Percentiles rank a stretch among this genome's conserved stretches.
phyloP scores from a whole-genome alignment of 2,113 vertebrate genomes.

The Bombycilla garrulus region DNA sequence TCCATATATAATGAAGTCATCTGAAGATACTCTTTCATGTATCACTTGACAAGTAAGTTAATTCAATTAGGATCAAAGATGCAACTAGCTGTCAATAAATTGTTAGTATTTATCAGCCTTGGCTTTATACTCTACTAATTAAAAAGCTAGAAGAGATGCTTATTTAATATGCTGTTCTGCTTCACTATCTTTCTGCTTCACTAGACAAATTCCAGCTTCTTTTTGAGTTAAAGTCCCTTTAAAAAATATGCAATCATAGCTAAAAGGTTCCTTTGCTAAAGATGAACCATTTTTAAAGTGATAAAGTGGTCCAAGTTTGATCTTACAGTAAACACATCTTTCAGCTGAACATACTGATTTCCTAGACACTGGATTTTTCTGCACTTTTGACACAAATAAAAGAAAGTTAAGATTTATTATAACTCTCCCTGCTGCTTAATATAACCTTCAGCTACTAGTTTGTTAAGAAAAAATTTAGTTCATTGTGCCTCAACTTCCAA shows the following conservation, averaged over 20 bases:
- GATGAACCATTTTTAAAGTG: background rate
- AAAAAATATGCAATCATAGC: background rate
- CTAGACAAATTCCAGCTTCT: background rate
- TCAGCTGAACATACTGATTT: background rate
- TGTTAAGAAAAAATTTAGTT: background rate
- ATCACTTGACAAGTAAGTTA: background rate
- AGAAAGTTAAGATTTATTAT: background rate
- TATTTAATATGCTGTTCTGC: background rate
- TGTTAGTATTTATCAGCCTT: background rate
- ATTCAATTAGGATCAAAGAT: conserved; percentile 4
- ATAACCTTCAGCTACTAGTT: background rate
- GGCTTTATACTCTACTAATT: background rate
- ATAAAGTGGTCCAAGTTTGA: background rate
- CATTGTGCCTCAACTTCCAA: background rate
- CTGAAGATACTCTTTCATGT: background rate
- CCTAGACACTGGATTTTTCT: background rate
- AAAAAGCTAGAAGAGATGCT: background rate
- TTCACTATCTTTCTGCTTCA: background rate
- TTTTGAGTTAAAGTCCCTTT: background rate
- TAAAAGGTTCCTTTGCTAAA: background rate
- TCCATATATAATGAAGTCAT: background rate
- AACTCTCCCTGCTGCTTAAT: background rate
- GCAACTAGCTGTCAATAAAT: background rate
- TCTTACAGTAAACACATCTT: background rate
- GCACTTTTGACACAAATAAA: background rate